These are phyloP conservation scores for Patella ulyssiponensis DNA, from an alignment of 2,888 invertebrate species.

Conservation along the genomic window DNA sequence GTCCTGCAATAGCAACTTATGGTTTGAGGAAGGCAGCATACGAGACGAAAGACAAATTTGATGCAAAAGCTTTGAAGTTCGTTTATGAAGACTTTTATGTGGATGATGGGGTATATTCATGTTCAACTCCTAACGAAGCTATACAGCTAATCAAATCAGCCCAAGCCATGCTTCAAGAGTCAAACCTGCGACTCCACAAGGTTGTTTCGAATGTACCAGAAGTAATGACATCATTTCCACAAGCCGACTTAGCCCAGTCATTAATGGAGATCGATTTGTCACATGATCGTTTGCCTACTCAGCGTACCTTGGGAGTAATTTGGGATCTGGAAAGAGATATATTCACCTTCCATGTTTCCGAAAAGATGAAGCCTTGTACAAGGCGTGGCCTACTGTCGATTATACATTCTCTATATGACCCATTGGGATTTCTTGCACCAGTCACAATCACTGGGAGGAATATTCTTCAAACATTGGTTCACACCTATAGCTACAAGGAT, in stretches of 20 bases:
- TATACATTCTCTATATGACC: no score
- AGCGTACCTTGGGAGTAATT: background rate
- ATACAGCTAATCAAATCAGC: background rate
- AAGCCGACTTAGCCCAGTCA: no score
- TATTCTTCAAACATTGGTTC: no score
- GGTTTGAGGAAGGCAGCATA: constrained; percentile 25
- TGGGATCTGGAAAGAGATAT: background rate
- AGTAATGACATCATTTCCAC: no score
- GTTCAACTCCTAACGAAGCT: constrained; percentile 15
- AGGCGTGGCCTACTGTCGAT: background rate
- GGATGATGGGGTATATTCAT: constrained; percentile 29
- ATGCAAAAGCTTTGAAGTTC: constrained; percentile 25
- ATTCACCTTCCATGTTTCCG: background rate
- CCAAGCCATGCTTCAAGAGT: no score
- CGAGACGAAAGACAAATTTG: constrained; percentile 12
- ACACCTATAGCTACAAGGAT: no score
- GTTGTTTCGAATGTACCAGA: no score
- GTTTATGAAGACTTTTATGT: constrained; percentile 33
- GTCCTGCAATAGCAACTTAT: constrained; percentile 27
- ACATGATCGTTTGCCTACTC: background rate
- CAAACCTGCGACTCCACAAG: no score
- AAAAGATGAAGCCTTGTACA: background rate
- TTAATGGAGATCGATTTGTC: no score
- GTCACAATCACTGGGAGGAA: no score
- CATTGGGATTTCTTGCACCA: background rate